phyloP scores from a whole-genome alignment of 2,113 vertebrate species.

The Macquaria australasica region DNA sequence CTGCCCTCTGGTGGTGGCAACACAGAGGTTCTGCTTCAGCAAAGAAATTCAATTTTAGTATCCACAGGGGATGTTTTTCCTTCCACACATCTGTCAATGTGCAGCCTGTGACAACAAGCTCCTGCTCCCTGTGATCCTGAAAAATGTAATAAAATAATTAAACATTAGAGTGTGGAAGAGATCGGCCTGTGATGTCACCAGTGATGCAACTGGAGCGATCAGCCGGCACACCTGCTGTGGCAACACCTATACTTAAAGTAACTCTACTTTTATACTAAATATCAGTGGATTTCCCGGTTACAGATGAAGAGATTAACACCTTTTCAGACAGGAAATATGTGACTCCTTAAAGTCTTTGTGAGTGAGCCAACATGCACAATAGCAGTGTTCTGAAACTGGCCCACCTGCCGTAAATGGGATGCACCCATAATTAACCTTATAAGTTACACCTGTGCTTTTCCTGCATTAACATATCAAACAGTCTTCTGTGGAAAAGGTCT shows the following conservation, averaged over 20 bases:
- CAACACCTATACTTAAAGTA: background rate
- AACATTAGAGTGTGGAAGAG: background rate
- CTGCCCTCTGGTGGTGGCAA: slow-evolving; percentile 54
- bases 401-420: too few relatives aligned
- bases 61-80: background rate
- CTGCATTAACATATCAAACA: too few relatives aligned
- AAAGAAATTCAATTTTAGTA: background rate
- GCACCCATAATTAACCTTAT: too few relatives aligned
- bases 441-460: too few relatives aligned
- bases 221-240: background rate
- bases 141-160: background rate
- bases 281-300: background rate
- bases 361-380: too few relatives aligned
- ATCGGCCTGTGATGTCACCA: background rate
- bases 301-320: too few relatives aligned
- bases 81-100: background rate
- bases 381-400: too few relatives aligned
- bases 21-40: background rate
- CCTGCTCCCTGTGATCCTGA: background rate
- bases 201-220: background rate
- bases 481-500: too few relatives aligned
- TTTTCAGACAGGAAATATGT: background rate
- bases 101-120: background rate
- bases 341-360: background rate
- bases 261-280: background rate